Percentiles rank a stretch among this genome's conserved stretches.
These are phyloP conservation scores for Lasioglossum villosulum DNA, from an alignment of 2,888 invertebrate genomes.

Conservation along the genomic window DNA sequence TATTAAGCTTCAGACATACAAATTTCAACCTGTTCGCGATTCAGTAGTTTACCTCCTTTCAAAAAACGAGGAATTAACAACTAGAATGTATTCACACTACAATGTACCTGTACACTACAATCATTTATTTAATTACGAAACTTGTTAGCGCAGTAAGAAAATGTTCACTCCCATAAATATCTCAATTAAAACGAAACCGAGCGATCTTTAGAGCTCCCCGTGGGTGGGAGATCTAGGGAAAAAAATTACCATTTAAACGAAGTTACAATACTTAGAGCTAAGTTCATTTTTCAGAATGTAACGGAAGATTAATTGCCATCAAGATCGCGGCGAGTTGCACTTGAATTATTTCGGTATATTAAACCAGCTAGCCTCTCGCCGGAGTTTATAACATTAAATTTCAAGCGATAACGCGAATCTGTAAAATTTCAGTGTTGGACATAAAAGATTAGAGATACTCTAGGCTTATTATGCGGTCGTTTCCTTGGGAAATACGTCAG, in stretches of 20 bases:
- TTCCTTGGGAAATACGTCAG: conserved; percentile 2
- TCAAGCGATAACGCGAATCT: background rate
- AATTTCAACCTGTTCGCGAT: no score
- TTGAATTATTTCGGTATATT: background rate
- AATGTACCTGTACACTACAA: background rate
- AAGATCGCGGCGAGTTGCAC: background rate
- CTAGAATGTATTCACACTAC: no score
- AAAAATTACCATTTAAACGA: conserved; percentile 16
- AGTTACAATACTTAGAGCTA: conserved; percentile 4
- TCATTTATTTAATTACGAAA: background rate
- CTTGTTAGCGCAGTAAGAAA: background rate
- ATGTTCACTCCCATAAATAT: background rate
- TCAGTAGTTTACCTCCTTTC: no score
- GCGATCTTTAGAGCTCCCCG: background rate
- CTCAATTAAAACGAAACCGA: background rate
- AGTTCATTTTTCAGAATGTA: background rate
- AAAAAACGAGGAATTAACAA: background rate
- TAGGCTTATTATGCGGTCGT: background rate
- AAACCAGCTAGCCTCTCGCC: background rate
- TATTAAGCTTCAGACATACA: background rate
- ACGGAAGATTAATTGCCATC: conserved; percentile 19
- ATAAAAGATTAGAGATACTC: background rate
- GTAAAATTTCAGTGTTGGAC: background rate
- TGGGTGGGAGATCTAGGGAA: background rate
- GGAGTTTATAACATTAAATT: background rate